Evolutionary conservation across 2,888 invertebrate genomes (phyloP).

Genomic region (Leucophenga maculata): DNA sequence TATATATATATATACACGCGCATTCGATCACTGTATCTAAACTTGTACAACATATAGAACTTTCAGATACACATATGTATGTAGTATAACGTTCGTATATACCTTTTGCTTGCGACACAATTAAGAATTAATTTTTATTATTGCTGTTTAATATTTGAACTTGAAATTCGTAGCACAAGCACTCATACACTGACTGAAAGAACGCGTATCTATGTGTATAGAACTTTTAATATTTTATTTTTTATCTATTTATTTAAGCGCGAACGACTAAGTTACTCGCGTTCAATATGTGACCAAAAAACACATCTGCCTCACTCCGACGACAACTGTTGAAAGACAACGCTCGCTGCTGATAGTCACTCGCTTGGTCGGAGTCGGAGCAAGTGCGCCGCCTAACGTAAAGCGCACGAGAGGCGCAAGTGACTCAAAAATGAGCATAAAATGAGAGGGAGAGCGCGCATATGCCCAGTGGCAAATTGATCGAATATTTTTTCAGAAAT

Average conservation of each 20-base stretch:
- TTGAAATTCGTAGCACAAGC: constrained; percentile 44
- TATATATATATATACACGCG: not conserved
- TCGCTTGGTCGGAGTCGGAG: no score
- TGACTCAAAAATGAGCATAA: no score
- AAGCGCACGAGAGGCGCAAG: no score
- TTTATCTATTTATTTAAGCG: not conserved
- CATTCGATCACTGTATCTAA: constrained; percentile 27
- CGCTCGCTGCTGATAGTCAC: constrained; percentile 37
- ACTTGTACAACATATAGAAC: constrained; percentile 26
- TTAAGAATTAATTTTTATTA: constrained; percentile 46
- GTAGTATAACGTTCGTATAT: constrained; percentile 39
- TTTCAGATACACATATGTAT: constrained; percentile 1
- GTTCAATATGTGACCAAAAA: constrained; percentile 26
- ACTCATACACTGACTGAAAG: constrained; percentile 25
- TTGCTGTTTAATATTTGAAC: constrained; percentile 57
- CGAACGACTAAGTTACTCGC: not conserved
- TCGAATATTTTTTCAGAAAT: no score
- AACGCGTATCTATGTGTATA: constrained; percentile 27
- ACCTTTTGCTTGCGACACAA: constrained; percentile 50
- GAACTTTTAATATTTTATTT: constrained; percentile 23
- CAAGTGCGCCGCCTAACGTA: no score
- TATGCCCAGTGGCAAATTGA: no score
- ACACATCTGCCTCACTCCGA: constrained; percentile 48
- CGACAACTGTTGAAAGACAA: constrained; percentile 61
- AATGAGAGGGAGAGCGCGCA: no score